Conservation (phyloP, 2,797 vertebrate genomes). For the Micropoecilia bifurca region DNA sequence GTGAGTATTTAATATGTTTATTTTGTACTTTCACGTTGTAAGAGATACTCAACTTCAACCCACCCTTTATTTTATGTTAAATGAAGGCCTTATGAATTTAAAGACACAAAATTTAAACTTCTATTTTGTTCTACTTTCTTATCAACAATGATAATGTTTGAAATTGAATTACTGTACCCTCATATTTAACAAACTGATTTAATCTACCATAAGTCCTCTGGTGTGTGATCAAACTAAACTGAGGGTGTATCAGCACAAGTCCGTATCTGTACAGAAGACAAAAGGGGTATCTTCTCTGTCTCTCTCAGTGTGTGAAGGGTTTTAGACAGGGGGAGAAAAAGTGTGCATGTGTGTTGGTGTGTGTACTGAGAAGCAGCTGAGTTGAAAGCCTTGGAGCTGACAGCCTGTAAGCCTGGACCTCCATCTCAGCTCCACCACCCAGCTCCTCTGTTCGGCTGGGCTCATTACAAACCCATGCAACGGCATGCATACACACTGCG, state of each 20-base stretch:
- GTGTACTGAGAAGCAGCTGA: slow-evolving; percentile 68
- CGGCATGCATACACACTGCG: neutral
- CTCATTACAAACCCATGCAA: slow-evolving; percentile 80
- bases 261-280: slow-evolving; percentile 51
- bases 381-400: slow-evolving; percentile 80
- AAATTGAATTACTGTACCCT: neutral
- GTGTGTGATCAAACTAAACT: slow-evolving; percentile 16
- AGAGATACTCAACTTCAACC: neutral
- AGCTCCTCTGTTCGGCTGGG: slow-evolving; percentile 77
- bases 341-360: slow-evolving; percentile 18
- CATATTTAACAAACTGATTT: neutral
- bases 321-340: neutral
- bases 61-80: neutral
- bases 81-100: neutral
- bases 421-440: slow-evolving; percentile 79
- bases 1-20: neutral
- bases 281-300: slow-evolving; percentile 36
- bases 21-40: neutral
- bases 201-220: neutral
- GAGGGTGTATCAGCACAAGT: slow-evolving; percentile 28
- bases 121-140: neutral
- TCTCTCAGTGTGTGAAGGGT: slow-evolving; percentile 17
- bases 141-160: neutral
- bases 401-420: slow-evolving; percentile 80
- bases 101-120: neutral